Conservation (phyloP, 2,888 invertebrate species). For the Drosophila merina region DNA sequence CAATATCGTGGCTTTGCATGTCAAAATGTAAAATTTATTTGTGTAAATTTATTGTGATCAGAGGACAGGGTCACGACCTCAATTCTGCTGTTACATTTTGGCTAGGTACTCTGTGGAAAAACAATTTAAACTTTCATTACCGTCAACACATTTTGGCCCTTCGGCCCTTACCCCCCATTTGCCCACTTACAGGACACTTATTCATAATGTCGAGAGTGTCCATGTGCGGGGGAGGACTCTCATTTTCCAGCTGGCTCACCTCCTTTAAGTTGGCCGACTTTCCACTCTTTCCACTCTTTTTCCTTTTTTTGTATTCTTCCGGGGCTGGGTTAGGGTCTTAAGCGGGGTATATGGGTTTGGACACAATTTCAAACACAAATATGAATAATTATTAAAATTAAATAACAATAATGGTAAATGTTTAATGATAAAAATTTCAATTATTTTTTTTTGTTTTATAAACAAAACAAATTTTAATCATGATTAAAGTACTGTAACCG, state of each 20-base stretch:
- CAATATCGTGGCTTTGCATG: conserved; percentile 21
- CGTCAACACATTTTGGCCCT: conserved; percentile 40
- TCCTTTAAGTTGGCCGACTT: conserved; percentile 28
- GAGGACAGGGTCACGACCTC: conserved; percentile 13
- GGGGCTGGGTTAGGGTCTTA: not conserved
- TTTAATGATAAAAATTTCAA: too few relatives aligned
- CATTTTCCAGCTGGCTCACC: conserved; percentile 75
- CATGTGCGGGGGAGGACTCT: conserved; percentile 46
- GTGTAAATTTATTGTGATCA: conserved; percentile 21
- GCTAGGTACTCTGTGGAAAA: conserved; percentile 52
- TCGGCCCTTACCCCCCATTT: conserved; percentile 34
- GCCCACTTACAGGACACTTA: conserved; percentile 69
- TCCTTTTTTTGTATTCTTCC: not conserved
- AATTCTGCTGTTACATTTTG: conserved; percentile 44
- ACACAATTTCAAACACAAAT: not conserved
- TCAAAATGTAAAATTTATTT: conserved; percentile 56
- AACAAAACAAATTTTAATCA: too few relatives aligned
- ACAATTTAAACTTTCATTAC: conserved; percentile 78
- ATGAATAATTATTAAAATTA: not conserved
- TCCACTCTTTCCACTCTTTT: conserved; percentile 7
- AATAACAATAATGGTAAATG: too few relatives aligned
- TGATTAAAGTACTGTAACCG: too few relatives aligned
- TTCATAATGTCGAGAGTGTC: conserved; percentile 63
- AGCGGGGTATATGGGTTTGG: not conserved
- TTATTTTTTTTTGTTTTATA: too few relatives aligned